Percentiles rank a stretch among this genome's conserved stretches.
These are phyloP conservation scores for Nomada goodeniana DNA, from an alignment of 2,888 invertebrate genomes.

Conservation along the genomic window DNA sequence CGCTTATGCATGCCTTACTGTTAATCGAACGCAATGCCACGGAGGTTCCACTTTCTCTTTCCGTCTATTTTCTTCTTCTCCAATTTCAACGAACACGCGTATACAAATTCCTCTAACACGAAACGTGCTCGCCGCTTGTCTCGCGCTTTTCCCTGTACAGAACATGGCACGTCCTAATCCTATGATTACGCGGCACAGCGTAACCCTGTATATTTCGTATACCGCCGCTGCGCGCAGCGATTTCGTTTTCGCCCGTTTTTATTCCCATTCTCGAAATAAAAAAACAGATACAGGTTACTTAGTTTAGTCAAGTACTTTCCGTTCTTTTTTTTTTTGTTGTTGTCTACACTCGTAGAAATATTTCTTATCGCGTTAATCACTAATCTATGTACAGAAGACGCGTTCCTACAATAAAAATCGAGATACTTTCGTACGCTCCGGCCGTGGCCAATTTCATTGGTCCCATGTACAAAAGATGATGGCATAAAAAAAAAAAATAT, in stretches of 20 bases:
- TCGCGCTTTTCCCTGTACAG: slow-evolving; percentile 76
- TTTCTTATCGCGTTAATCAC: slow-evolving; percentile 60
- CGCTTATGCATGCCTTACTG: slow-evolving; percentile 22
- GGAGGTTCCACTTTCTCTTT: slow-evolving; percentile 13
- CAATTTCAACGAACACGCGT: slow-evolving; percentile 13
- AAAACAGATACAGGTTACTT: slow-evolving; percentile 52
- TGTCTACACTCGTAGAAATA: slow-evolving; percentile 66
- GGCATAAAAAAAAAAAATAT: slow-evolving; percentile 55
- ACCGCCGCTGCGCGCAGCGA: slow-evolving; percentile 32
- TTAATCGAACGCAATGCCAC: slow-evolving; percentile 41
- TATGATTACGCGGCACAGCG: slow-evolving; percentile 71
- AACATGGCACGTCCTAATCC: slow-evolving; percentile 83
- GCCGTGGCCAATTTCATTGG: slow-evolving; percentile 78
- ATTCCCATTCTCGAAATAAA: slow-evolving; percentile 11
- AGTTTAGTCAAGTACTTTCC: slow-evolving; percentile 77
- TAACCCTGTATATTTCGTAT: slow-evolving; percentile 35
- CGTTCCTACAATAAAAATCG: slow-evolving; percentile 65
- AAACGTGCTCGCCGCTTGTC: slow-evolving; percentile 12
- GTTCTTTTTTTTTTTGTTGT: slow-evolving; percentile 21
- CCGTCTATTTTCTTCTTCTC: slow-evolving; percentile 1
- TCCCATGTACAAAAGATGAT: slow-evolving; percentile 66
- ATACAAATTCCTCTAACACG: background rate
- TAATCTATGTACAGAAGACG: slow-evolving; percentile 75
- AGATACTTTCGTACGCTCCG: slow-evolving; percentile 69
- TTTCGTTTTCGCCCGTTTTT: slow-evolving; percentile 4